Percentiles rank a stretch among this genome's conserved stretches.
Conservation (phyloP, 53 echinoderm and acorn worm species). For the Hippasteria phrygiana region DNA sequence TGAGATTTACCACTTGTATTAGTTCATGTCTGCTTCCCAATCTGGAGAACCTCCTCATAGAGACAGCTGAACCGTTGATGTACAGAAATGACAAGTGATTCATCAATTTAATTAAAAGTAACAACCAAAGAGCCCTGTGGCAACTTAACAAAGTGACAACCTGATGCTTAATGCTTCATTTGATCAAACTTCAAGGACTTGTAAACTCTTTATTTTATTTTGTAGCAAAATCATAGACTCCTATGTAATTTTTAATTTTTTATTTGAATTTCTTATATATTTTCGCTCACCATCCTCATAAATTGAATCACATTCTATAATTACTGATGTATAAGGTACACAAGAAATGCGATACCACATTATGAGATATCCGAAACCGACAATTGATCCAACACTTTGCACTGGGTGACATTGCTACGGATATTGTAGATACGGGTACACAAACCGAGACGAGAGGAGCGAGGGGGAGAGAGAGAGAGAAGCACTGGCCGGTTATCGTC, state of each 20-base stretch:
- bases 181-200: not conserved
- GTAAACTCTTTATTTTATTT: not conserved
- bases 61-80: not conserved
- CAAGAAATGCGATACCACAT: constrained; percentile 56
- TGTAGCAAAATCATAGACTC: too few relatives aligned
- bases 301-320: constrained; percentile 52
- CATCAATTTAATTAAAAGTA: constrained; percentile 55
- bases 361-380: constrained; percentile 55
- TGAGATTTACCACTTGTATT: not conserved
- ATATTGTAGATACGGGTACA: constrained; percentile 43
- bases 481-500: constrained; percentile 21
- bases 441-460: constrained; percentile 19
- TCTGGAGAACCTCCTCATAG: not conserved
- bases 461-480: constrained; percentile 19
- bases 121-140: constrained; percentile 32
- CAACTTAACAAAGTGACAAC: constrained; percentile 8
- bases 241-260: constrained; percentile 14
- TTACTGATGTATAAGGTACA: constrained; percentile 50
- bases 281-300: constrained; percentile 18
- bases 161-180: not conserved
- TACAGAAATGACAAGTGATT: constrained; percentile 1
- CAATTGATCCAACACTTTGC: constrained; percentile 53
- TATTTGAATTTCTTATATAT: not conserved
- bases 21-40: not conserved
- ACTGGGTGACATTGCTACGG: constrained; percentile 65